These are phyloP conservation scores for Platichthys stellatus DNA, from an alignment of 2,113 vertebrate genomes.

Conservation along the genomic window DNA sequence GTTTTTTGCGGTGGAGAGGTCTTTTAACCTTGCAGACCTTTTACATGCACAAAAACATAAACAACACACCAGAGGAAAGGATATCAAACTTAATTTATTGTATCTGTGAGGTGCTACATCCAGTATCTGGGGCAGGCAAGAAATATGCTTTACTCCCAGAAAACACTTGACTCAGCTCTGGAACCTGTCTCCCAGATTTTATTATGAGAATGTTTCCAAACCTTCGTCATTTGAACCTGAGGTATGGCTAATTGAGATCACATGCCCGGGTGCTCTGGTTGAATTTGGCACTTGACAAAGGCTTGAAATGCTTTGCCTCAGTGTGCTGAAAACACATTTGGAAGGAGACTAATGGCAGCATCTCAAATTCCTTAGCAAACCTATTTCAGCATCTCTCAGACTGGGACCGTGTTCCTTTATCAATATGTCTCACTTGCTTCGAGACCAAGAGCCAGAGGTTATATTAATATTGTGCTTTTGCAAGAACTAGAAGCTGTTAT, in stretches of 20 bases:
- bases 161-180: constrained; percentile 5
- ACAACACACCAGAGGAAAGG: too few species aligned
- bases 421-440: constrained; percentile 21
- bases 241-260: constrained; percentile 26
- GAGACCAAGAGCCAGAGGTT: constrained; percentile 9
- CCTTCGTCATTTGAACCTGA: constrained; percentile 6
- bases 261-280: constrained; percentile 4
- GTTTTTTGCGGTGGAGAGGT: too few species aligned
- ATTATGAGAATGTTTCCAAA: neutral
- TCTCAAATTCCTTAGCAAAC: constrained; percentile 11
- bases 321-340: constrained; percentile 1
- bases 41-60: neutral
- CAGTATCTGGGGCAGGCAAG: neutral
- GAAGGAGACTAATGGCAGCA: constrained; percentile 5
- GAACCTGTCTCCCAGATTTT: neutral
- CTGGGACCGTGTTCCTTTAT: constrained; percentile 12
- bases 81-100: neutral
- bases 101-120: neutral
- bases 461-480: constrained; percentile 39
- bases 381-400: neutral
- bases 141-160: neutral
- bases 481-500: constrained; percentile 17
- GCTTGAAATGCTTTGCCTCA: constrained; percentile 11
- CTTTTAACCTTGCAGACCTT: neutral
- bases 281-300: constrained; percentile 7